Conservation (phyloP, 1,140 invertebrate genomes). For the Harlomillsia oculata region DNA sequence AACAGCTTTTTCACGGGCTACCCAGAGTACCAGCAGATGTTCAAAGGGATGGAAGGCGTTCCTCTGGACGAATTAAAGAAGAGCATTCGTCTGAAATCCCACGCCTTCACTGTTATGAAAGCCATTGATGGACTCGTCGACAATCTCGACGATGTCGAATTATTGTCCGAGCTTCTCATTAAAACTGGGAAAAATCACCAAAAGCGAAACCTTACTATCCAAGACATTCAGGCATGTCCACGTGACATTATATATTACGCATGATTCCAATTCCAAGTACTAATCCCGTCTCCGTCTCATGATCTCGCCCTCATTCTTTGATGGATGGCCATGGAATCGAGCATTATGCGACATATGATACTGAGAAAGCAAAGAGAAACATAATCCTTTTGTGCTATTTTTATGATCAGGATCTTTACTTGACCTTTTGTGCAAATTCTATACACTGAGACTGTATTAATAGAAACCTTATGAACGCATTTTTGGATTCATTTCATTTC, state of each 20-base stretch:
- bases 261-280: no score
- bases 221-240: slow-evolving; percentile 41
- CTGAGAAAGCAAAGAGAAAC: no score
- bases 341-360: neutral
- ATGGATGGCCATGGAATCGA: no score
- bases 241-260: no score
- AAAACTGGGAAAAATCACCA: slow-evolving; percentile 40
- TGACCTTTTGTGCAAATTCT: no score
- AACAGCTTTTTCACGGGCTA: slow-evolving; percentile 39
- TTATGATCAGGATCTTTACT: no score
- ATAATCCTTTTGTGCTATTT: no score
- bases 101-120: slow-evolving; percentile 41
- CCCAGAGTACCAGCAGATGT: slow-evolving; percentile 39
- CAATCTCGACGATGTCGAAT: slow-evolving; percentile 40
- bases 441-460: no score
- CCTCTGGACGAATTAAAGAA: slow-evolving; percentile 35
- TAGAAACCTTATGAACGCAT: no score
- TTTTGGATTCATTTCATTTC: neutral
- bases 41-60: slow-evolving; percentile 38
- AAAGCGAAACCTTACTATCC: slow-evolving; percentile 35
- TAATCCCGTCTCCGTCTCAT: no score
- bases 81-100: slow-evolving; percentile 38
- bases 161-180: slow-evolving; percentile 38
- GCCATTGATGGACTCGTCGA: slow-evolving; percentile 40
- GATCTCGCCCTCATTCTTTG: no score